A percentile compares a stretch with the other conserved stretches of the same genome.
These are phyloP conservation scores for Ophion costatus DNA, from an alignment of 2,888 invertebrate genomes.

Conservation along the genomic window DNA sequence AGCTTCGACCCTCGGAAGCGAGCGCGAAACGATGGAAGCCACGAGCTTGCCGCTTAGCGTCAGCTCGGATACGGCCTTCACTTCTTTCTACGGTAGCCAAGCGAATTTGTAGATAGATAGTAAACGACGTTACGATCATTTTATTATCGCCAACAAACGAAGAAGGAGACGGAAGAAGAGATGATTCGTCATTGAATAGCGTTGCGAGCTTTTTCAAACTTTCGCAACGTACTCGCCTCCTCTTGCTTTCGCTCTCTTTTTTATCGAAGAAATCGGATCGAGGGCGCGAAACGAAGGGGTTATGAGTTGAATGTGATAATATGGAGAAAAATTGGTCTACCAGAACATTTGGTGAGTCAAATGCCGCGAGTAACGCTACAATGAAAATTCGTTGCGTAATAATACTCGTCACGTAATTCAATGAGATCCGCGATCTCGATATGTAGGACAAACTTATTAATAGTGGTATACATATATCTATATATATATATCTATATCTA, in stretches of 20 bases:
- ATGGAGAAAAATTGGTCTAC: neutral
- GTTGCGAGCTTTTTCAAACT: conserved; percentile 33
- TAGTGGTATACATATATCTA: neutral
- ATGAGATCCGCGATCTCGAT: conserved; percentile 1
- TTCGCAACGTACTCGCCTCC: conserved; percentile 21
- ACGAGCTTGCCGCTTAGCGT: conserved; percentile 84
- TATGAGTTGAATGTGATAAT: neutral
- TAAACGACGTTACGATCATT: conserved; percentile 27
- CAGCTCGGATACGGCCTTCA: conserved; percentile 85
- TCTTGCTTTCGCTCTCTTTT: conserved; percentile 16
- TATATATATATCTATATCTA: neutral
- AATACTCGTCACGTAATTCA: no score
- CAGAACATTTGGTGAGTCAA: neutral
- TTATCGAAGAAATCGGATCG: neutral
- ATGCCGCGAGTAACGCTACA: neutral
- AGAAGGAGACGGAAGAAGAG: conserved; percentile 11
- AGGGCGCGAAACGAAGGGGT: neutral
- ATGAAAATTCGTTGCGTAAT: no score
- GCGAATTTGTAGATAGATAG: conserved; percentile 76
- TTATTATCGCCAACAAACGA: conserved; percentile 35
- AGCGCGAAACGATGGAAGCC: conserved; percentile 81
- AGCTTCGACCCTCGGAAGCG: conserved; percentile 83
- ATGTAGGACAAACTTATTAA: no score
- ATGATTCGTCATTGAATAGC: conserved; percentile 19
- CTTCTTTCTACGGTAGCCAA: conserved; percentile 85